phyloP scores from a whole-genome alignment of 2,797 vertebrate species.

The Bradypodion pumilum region DNA sequence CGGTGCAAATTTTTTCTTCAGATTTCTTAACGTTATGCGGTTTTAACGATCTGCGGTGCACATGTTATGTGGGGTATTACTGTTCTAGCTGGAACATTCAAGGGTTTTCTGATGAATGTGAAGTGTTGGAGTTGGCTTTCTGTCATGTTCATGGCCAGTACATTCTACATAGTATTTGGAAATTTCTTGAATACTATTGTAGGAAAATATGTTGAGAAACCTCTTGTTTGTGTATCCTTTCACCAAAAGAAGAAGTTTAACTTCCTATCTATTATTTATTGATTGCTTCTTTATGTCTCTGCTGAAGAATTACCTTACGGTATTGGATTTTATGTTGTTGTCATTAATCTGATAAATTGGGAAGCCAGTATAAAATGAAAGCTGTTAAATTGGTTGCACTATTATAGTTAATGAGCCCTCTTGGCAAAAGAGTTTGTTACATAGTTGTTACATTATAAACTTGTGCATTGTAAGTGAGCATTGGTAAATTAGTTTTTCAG shows the following conservation, averaged over 20 bases:
- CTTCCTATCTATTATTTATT: not conserved
- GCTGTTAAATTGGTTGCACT: slow-evolving; percentile 20
- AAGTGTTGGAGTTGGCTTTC: not conserved
- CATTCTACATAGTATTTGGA: not conserved
- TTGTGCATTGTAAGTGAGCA: not conserved
- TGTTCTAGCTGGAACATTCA: too few species aligned
- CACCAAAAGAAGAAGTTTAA: not conserved
- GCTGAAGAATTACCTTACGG: not conserved
- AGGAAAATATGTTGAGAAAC: not conserved
- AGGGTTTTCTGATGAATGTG: not conserved
- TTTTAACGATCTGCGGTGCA: too few species aligned
- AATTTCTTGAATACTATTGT: not conserved
- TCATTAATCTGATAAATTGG: slow-evolving; percentile 22
- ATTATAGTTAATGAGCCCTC: slow-evolving; percentile 28
- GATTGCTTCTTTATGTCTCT: slow-evolving; percentile 12
- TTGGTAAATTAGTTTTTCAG: not conserved
- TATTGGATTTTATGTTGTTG: not conserved
- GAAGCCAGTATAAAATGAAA: slow-evolving; percentile 12
- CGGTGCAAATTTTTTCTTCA: too few species aligned
- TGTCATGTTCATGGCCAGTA: not conserved
- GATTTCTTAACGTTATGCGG: too few species aligned
- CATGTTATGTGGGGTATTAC: too few species aligned
- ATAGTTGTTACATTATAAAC: slow-evolving; percentile 6
- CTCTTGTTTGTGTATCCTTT: not conserved
- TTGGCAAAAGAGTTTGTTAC: slow-evolving; percentile 3